phyloP scores from a whole-genome alignment of 1,140 invertebrate species.

The Temnothorax longispinosus region DNA sequence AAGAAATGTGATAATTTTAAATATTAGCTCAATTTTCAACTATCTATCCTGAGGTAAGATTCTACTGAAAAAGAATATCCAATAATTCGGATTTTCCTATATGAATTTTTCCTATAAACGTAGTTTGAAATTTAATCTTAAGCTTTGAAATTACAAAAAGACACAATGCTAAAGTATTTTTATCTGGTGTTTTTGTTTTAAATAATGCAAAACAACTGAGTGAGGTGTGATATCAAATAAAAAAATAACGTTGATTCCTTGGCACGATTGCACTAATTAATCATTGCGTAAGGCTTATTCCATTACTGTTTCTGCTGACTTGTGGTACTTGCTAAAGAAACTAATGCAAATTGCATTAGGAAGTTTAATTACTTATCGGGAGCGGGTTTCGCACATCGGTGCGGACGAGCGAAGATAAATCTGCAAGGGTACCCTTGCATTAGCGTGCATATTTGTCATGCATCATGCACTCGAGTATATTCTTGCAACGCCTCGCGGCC shows the following conservation, averaged over 20 bases:
- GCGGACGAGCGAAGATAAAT: slow-evolving; percentile 50
- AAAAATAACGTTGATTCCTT: slow-evolving; percentile 12
- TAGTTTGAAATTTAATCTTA: too few relatives aligned
- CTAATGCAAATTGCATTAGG: slow-evolving; percentile 55
- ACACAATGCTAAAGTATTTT: neutral
- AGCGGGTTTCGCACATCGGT: slow-evolving; percentile 44
- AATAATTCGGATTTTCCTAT: neutral
- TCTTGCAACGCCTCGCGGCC: slow-evolving; percentile 51
- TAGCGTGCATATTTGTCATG: slow-evolving; percentile 55
- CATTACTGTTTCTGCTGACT: slow-evolving; percentile 26
- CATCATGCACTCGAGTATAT: slow-evolving; percentile 54
- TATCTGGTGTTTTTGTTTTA: neutral
- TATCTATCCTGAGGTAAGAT: neutral
- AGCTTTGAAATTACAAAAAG: neutral
- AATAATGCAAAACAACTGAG: neutral
- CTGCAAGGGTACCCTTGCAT: slow-evolving; percentile 29
- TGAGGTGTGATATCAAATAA: neutral
- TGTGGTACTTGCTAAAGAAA: slow-evolving; percentile 8
- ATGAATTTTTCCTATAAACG: neutral
- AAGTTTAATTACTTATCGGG: slow-evolving; percentile 59
- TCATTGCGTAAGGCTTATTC: slow-evolving; percentile 28
- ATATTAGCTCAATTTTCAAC: neutral
- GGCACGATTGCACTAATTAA: slow-evolving; percentile 30
- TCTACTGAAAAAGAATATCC: neutral
- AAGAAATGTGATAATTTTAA: neutral